Evolutionary conservation across 2,888 invertebrate genomes (phyloP), one percentile per base, ranked within the genome.

Genomic region (Gisinianus flammeolus): DNA sequence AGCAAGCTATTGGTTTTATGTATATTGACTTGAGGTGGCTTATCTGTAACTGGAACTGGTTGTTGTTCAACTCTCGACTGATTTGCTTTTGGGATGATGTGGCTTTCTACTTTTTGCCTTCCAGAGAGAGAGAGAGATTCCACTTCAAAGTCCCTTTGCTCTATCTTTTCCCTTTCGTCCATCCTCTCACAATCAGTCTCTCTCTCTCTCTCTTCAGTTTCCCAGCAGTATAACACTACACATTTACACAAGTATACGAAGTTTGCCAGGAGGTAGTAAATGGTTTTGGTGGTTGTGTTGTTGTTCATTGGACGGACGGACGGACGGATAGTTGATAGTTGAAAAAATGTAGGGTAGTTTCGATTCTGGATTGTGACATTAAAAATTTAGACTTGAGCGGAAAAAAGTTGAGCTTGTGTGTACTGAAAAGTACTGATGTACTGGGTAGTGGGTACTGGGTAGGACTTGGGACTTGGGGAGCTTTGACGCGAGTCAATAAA

Each of bases 361-460:
- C 79, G 77, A 81, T 82, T 80, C 66, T 80, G 79, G 77, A 81
- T 82, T 80, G 74, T 74, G 76, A 81, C 81, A 83, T 83, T 82
- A 83, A 83, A 83, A 82, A 83, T 82, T 81, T 81, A 83, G 72
- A 79, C 70, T 69, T 70, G 64, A 76, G 79, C 76, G 74, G 75
- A 70, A 75, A 71, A 67, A 69, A 73, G 58, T 44, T 58, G 66
- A 64, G 56, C 33, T 44, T 26, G 28, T 28, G 28, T 62, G 22
- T 22, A 12, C 16, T 44, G 19, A 6, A 44, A 44, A 16, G 44
- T 44, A 44, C 44, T n/a, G n/a, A 44, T 6, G 44, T 44, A 44
- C 35, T 16, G 19, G 19, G 35, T 35, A 35, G 35, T 35, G 35
- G 35, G 12, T 4, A 44, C 12, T 6, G 19, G 12, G 6, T 2